phyloP scores from a whole-genome alignment of 2,113 vertebrate species.

The Ahaetulla prasina region DNA sequence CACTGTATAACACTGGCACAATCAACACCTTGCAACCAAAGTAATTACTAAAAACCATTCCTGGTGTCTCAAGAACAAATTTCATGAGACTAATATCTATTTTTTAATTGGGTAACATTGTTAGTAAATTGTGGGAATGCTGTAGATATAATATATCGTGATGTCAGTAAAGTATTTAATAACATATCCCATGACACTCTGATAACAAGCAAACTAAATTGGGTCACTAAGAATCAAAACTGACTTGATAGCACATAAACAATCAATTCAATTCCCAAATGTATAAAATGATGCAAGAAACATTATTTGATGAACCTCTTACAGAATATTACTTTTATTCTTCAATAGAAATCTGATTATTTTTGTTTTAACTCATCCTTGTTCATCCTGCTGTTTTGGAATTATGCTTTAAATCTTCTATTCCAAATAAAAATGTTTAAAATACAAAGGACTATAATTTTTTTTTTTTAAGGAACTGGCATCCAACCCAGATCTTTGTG shows the following conservation, averaged over 20 bases:
- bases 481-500: conserved; percentile 4
- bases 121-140: background rate
- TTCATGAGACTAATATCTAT: background rate
- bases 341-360: background rate
- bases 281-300: background rate
- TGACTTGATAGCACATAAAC: background rate
- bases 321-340: conserved; percentile 31
- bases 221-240: background rate
- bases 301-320: conserved; percentile 22
- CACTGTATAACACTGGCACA: background rate
- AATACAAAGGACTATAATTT: background rate
- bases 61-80: background rate
- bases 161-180: background rate
- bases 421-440: background rate
- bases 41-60: background rate
- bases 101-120: background rate
- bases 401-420: conserved; percentile 8
- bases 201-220: background rate
- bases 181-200: background rate
- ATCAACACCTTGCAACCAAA: background rate
- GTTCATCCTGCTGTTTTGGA: conserved; percentile 1
- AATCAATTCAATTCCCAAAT: conserved; percentile 17
- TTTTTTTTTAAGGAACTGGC: conserved; percentile 4
- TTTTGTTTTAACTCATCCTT: conserved; percentile 16
- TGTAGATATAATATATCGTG: background rate